These are phyloP conservation scores for Malurus alboscapulatus DNA, from an alignment of 2,113 vertebrate genomes.

Conservation along the genomic window DNA sequence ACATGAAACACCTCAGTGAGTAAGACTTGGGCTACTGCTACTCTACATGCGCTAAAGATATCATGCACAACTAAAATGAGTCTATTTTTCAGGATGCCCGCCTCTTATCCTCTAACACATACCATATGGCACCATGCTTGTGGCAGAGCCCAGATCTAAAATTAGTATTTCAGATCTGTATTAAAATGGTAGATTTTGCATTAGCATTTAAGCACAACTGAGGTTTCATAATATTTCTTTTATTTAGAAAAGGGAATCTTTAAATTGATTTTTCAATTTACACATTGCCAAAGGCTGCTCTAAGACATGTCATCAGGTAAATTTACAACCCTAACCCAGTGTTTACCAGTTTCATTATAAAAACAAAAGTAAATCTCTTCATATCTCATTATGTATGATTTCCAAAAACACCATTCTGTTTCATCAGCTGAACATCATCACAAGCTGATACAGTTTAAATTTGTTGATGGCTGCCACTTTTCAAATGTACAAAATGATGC, in stretches of 20 bases:
- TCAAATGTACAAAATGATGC: background rate
- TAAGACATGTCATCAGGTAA: background rate
- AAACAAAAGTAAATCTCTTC: background rate
- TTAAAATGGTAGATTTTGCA: constrained; percentile 29
- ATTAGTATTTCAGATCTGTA: constrained; percentile 62
- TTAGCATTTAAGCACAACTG: background rate
- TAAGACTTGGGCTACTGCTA: background rate
- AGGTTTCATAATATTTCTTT: constrained; percentile 25
- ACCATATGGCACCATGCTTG: constrained; percentile 65
- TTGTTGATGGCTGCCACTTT: background rate
- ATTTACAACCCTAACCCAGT: background rate
- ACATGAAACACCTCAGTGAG: background rate
- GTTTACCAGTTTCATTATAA: background rate
- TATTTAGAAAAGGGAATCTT: constrained; percentile 22
- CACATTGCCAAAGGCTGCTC: background rate
- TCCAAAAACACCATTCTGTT: background rate
- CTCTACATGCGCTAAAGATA: background rate
- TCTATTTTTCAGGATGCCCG: constrained; percentile 31
- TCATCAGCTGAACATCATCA: background rate
- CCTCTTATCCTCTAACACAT: constrained; percentile 56
- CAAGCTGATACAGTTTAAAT: background rate
- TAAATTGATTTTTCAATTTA: background rate
- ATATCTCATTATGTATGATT: background rate
- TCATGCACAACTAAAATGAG: constrained; percentile 41
- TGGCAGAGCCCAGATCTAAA: constrained; percentile 64